These are phyloP conservation scores for Sipunculus nudus DNA, from an alignment of 2,888 invertebrate species.

Conservation along the genomic window DNA sequence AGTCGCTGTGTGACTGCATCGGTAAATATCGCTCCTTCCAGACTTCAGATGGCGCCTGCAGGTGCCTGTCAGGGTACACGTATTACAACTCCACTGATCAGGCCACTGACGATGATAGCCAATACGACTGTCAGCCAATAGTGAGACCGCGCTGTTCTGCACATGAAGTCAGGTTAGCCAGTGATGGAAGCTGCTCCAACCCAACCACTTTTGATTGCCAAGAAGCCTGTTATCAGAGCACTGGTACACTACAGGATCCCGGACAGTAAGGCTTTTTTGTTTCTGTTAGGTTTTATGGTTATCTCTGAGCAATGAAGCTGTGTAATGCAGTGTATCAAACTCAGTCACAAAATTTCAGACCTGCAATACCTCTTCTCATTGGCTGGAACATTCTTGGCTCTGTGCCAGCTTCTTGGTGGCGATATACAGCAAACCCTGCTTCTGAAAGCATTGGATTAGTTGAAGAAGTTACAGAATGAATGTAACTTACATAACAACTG, in stretches of 20 bases:
- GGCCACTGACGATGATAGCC: conserved; percentile 21
- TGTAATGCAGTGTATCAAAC: too few relatives aligned
- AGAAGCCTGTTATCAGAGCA: conserved; percentile 36
- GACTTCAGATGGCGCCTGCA: conserved; percentile 51
- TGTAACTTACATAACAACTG: too few relatives aligned
- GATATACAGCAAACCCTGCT: too few relatives aligned
- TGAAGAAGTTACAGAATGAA: too few relatives aligned
- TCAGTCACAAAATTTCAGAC: too few relatives aligned
- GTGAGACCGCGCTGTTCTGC: conserved; percentile 47
- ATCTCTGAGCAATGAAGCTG: too few relatives aligned
- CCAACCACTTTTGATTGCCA: conserved; percentile 47
- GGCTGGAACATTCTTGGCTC: too few relatives aligned
- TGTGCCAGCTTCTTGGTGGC: too few relatives aligned
- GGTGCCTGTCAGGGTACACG: conserved; percentile 52
- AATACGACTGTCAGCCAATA: conserved; percentile 55
- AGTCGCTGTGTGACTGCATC: conserved; percentile 49
- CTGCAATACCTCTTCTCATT: too few relatives aligned
- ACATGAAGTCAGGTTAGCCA: conserved; percentile 44
- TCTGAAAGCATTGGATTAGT: too few relatives aligned
- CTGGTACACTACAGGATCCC: conserved; percentile 38
- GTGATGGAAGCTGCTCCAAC: conserved; percentile 43
- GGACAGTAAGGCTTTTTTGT: conserved; percentile 46
- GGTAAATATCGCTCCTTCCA: conserved; percentile 58
- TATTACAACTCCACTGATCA: conserved; percentile 54
- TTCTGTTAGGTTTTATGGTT: too few relatives aligned